A percentile compares a stretch with the other conserved stretches of the same genome.
Evolutionary conservation across 1,140 invertebrate genomes (phyloP).

Genomic region (Acromyrmex charruanus): DNA sequence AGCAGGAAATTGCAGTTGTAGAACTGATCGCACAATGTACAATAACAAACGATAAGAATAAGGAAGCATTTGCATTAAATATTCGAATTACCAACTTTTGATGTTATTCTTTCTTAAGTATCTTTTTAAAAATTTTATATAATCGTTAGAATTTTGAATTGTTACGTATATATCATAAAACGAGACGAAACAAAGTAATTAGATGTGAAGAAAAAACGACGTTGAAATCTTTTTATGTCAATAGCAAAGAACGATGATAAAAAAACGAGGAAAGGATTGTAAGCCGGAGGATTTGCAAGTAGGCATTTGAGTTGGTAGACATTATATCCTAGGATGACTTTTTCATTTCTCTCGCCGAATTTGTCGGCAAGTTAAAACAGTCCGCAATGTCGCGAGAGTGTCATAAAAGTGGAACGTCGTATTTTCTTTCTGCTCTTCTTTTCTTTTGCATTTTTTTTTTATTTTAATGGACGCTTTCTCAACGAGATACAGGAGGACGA

Average conservation of each 20-base stretch:
- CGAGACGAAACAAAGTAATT: not conserved
- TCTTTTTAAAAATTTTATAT: not conserved
- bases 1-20: too few species aligned
- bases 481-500: not conserved
- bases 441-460: not conserved
- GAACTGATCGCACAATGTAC: too few species aligned
- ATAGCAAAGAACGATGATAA: not conserved
- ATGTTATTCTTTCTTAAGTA: not conserved
- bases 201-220: not conserved
- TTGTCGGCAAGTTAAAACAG: slow-evolving; percentile 51
- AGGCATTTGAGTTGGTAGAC: not conserved
- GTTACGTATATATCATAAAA: not conserved
- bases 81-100: not conserved
- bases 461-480: slow-evolving; percentile 11
- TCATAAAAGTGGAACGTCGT: slow-evolving; percentile 46
- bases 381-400: slow-evolving; percentile 11
- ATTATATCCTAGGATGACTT: slow-evolving; percentile 29
- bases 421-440: slow-evolving; percentile 3
- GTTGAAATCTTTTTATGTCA: not conserved
- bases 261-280: not conserved
- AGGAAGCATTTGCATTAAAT: not conserved
- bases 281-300: slow-evolving; percentile 12
- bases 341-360: slow-evolving; percentile 51
- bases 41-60: not conserved
- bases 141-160: not conserved